phyloP scores from a whole-genome alignment of 2,888 invertebrate species.

The Chloroclystis v-ata region DNA sequence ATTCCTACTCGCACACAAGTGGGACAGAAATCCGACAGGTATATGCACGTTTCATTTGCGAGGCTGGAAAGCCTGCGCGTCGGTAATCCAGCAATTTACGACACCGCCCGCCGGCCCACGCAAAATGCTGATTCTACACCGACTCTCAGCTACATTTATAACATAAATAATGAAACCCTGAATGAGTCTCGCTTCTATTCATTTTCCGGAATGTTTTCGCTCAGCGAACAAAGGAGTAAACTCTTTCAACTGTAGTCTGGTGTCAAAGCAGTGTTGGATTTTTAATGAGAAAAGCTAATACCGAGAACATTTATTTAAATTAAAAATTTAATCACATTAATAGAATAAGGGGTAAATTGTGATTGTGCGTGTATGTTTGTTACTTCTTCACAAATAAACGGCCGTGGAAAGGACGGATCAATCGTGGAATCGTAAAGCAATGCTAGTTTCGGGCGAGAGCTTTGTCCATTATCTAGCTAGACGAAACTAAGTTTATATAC shows the following conservation, averaged over 20 bases:
- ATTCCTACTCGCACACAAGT: conserved; percentile 2
- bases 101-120: conserved; percentile 26
- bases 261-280: not conserved
- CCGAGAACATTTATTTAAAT: too few species aligned
- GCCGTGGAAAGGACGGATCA: too few species aligned
- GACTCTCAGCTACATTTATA: conserved; percentile 27
- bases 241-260: not conserved
- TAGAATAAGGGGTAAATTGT: too few species aligned
- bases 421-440: too few species aligned
- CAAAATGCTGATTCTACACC: conserved; percentile 34
- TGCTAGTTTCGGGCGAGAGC: too few species aligned
- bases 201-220: conserved; percentile 15
- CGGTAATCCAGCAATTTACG: conserved; percentile 51
- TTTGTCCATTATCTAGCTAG: too few species aligned
- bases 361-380: too few species aligned
- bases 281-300: not conserved
- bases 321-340: too few species aligned
- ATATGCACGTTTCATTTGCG: conserved; percentile 8
- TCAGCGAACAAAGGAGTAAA: conserved; percentile 7
- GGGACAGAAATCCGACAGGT: conserved; percentile 15
- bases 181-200: conserved; percentile 26
- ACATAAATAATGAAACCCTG: conserved; percentile 30
- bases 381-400: too few species aligned
- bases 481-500: too few species aligned
- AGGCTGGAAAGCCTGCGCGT: conserved; percentile 24